A percentile compares a stretch with the other conserved stretches of the same genome.
These are phyloP conservation scores for Poecilia gillii DNA, from an alignment of 2,797 vertebrate genomes.

Conservation along the genomic window DNA sequence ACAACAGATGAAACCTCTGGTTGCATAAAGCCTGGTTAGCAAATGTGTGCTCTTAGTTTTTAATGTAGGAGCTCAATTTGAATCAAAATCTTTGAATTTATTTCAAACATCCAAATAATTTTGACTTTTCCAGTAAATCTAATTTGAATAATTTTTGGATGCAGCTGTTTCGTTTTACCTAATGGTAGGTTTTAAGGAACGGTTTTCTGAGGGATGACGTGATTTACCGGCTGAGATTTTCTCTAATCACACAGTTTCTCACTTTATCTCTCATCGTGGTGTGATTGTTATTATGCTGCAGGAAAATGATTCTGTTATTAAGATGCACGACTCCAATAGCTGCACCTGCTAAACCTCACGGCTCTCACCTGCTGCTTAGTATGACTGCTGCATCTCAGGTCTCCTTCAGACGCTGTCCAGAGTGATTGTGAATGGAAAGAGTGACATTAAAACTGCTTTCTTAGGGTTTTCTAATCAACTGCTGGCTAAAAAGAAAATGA, in stretches of 20 bases:
- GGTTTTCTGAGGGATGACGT: neutral
- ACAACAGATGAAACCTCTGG: neutral
- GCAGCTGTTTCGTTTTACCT: neutral
- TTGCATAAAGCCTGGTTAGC: neutral
- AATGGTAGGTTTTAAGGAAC: neutral
- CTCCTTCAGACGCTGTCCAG: conserved; percentile 34
- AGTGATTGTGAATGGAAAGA: conserved; percentile 30
- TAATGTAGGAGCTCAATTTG: neutral
- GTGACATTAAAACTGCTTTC: conserved; percentile 35
- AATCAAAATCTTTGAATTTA: neutral
- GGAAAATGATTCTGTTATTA: conserved; percentile 37
- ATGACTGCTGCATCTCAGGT: conserved; percentile 49
- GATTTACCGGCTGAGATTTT: conserved; percentile 8
- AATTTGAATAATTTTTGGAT: neutral
- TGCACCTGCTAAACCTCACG: conserved; percentile 39
- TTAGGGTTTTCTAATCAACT: conserved; percentile 30
- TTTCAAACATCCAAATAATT: neutral
- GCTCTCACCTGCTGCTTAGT: conserved; percentile 61
- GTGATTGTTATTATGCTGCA: conserved; percentile 34
- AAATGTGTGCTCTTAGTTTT: neutral
- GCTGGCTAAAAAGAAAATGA: neutral
- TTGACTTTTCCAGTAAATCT: neutral
- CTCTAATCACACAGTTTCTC: conserved; percentile 25
- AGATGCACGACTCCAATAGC: conserved; percentile 52
- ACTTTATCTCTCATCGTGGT: conserved; percentile 24